Evolutionary conservation across 2,113 vertebrate genomes (phyloP).

Genomic region (Rhabdornis inornatus): DNA sequence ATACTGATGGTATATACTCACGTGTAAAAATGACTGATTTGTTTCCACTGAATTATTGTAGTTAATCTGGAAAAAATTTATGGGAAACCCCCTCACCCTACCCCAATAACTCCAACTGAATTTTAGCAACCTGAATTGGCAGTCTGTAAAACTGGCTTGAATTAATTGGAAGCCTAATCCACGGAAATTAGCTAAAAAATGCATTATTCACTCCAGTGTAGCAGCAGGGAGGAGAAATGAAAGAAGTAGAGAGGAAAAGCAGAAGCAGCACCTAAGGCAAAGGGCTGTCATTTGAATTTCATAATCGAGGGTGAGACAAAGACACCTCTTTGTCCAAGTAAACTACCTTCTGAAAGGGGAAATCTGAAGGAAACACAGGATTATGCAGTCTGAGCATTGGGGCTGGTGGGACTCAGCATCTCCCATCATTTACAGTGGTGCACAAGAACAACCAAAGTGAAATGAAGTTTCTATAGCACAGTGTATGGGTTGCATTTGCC

Average conservation of each 20-base stretch:
- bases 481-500: neutral
- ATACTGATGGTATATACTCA: neutral
- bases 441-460: neutral
- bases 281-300: conserved; percentile 62
- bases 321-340: conserved; percentile 34
- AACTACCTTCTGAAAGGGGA: conserved; percentile 16
- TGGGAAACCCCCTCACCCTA: neutral
- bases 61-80: conserved; percentile 15
- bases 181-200: conserved; percentile 43
- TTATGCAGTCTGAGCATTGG: neutral
- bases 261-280: conserved; percentile 60
- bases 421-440: neutral
- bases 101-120: neutral
- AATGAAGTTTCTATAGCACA: neutral
- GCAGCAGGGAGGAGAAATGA: conserved; percentile 64
- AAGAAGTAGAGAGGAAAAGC: conserved; percentile 46
- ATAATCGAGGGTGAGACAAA: conserved; percentile 37
- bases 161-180: conserved; percentile 64
- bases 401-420: neutral
- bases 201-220: conserved; percentile 55
- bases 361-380: neutral
- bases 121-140: conserved; percentile 33
- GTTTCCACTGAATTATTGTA: conserved; percentile 15
- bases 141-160: conserved; percentile 44
- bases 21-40: neutral